Evolutionary conservation across 2,113 vertebrate species (phyloP).

Genomic region (Pelecanus crispus): DNA sequence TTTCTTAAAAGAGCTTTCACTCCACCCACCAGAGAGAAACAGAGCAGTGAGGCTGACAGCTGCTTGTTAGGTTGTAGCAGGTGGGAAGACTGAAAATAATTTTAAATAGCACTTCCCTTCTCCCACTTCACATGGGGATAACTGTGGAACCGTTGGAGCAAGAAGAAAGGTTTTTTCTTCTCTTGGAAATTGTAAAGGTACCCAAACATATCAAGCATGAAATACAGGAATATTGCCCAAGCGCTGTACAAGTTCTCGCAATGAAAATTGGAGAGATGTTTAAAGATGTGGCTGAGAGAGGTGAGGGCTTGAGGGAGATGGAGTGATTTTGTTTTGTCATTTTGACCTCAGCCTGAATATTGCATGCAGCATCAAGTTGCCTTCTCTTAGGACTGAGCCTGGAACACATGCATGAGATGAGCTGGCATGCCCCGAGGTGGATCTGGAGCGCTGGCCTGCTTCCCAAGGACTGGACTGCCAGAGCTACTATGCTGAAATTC

Average conservation of each 20-base stretch:
- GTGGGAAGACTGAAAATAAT: background rate
- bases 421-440: background rate
- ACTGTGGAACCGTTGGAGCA: background rate
- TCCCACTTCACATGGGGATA: background rate
- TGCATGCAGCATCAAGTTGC: background rate
- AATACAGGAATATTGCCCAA: background rate
- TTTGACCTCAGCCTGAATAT: background rate
- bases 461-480: conserved; percentile 27
- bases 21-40: background rate
- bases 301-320: background rate
- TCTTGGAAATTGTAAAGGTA: background rate
- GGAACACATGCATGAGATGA: background rate
- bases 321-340: background rate
- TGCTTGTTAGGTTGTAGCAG: background rate
- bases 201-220: background rate
- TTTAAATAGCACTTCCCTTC: background rate
- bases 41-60: background rate
- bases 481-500: background rate
- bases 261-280: background rate
- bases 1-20: background rate
- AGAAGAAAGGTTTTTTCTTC: background rate
- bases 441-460: background rate
- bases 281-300: background rate
- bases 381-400: background rate
- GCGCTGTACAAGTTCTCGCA: background rate